A percentile compares a stretch with the other conserved stretches of the same genome.
These are phyloP conservation scores for Muraenolepis orangiensis DNA, from an alignment of 2,797 vertebrate species.

Conservation along the genomic window DNA sequence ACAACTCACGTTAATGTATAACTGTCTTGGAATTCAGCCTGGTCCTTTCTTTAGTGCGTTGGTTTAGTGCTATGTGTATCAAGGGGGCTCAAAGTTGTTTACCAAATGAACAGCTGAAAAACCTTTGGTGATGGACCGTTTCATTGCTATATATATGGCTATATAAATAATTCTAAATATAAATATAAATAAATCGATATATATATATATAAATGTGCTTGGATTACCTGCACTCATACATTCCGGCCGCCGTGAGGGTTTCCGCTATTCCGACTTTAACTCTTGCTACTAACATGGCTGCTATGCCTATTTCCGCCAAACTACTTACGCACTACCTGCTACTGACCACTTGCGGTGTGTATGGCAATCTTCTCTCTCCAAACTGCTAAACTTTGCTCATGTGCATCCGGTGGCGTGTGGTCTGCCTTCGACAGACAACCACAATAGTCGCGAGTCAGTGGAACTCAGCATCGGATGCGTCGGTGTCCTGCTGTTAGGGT, in stretches of 20 bases:
- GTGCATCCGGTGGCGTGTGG: background rate
- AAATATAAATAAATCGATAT: too few species aligned
- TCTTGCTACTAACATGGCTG: background rate
- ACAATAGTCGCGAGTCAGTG: background rate
- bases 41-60: background rate
- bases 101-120: background rate
- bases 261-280: background rate
- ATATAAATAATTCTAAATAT: too few species aligned
- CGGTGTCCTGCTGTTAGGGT: background rate
- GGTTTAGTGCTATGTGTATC: slow-evolving; percentile 3
- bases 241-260: background rate
- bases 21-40: background rate
- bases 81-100: background rate
- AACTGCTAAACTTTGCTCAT: background rate
- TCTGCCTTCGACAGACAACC: background rate
- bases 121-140: background rate
- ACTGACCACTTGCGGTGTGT: background rate
- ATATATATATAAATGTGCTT: background rate
- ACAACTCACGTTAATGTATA: background rate
- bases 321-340: background rate
- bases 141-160: background rate
- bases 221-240: background rate
- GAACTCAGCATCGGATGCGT: background rate
- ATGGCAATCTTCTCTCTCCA: background rate
- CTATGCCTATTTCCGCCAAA: background rate